Base-by-base conservation (phyloP, 2,113 vertebrate genomes). In the Carettochelys insculpta region DNA sequence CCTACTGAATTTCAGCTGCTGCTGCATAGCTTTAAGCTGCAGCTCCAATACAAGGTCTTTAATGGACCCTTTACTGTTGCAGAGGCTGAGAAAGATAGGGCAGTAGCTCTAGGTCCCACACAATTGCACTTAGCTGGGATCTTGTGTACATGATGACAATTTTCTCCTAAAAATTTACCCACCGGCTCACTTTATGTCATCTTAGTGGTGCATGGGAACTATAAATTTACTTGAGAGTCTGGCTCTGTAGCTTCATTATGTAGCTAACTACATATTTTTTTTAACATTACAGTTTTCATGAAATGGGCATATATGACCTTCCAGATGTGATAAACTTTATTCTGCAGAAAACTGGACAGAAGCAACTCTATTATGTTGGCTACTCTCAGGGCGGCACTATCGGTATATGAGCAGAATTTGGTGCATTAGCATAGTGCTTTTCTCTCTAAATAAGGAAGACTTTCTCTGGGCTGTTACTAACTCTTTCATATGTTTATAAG, bases 261-360 rank as follows among this genome's bases (percentile, higher is more conserved):
- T 8, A 31, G 80, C 17, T 71, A 56, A 4, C 0, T 8, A 75
- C 31, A 76, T 89, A 5, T 87, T 95, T 91, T 89, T 95, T 50
- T 50, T n/a, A n/a, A 85, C 83, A 47, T 93, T 96, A 51, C 95
- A 99, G 99, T 94, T 98, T 98, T 89, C 99, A 99, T 82, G 99
- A 99, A 93, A 98, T 99, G 98, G 99, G 98, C 31, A 98, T 98
- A 93, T 98, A 98, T 71, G 99, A 99, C 93, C 98, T 99, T 51
- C 99, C 99, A 6, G 99, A 99, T 12, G 96, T 98, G 61, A 96
- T 99, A 13, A 86, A 98, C 97, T 97, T 98, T 92, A 97, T 99
- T 95, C 98, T 99, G 92, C 98, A 98, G 97, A 98, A 96, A 96
- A 98, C 98, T 0, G 95, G 97, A 45, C 98, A 99, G 97, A 95